These are phyloP conservation scores for Podarcis raffonei DNA, from an alignment of 2,113 vertebrate genomes.

Conservation along the genomic window DNA sequence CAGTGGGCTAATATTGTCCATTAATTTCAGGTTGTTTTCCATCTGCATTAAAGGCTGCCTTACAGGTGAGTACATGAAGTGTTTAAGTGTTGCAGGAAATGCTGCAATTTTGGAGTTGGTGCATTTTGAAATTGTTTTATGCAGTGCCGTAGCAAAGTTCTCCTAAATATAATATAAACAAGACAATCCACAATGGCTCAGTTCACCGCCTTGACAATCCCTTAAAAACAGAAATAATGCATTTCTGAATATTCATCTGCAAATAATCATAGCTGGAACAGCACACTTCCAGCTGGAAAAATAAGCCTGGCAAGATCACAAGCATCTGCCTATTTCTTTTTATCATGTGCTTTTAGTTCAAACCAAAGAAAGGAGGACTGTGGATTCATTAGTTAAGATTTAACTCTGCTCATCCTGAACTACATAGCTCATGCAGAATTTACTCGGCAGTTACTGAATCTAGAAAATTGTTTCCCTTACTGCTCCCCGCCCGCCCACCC, in stretches of 20 bases:
- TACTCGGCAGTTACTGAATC: background rate
- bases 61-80: background rate
- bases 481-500: background rate
- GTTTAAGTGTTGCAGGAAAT: background rate
- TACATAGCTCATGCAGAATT: background rate
- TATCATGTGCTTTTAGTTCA: constrained; percentile 10
- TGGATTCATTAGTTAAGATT: background rate
- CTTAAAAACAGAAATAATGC: too few species aligned
- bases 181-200: background rate
- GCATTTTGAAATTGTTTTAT: background rate
- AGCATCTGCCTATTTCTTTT: background rate
- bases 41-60: background rate
- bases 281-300: constrained; percentile 3
- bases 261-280: constrained; percentile 13
- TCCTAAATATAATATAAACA: background rate
- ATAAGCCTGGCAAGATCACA: background rate
- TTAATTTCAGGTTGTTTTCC: background rate
- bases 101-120: background rate
- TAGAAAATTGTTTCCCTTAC: background rate
- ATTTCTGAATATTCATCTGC: background rate
- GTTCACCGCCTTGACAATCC: too few species aligned
- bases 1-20: too few species aligned
- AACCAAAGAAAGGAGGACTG: background rate
- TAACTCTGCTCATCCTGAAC: background rate
- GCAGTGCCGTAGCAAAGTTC: background rate